Conservation (phyloP, 23 tunicate species). For the Ciona savignyi region DNA sequence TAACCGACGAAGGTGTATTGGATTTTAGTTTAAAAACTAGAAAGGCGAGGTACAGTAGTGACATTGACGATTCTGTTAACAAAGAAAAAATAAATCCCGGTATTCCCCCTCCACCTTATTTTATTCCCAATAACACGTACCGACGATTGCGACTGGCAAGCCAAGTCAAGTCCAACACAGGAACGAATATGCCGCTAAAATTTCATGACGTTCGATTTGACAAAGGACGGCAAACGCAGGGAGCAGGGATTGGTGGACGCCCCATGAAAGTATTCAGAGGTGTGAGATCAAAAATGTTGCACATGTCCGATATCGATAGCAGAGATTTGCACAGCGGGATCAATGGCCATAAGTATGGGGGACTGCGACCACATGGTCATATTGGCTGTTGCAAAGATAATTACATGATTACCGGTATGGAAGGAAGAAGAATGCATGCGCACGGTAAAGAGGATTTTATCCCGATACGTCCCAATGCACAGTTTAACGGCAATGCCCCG, state of each 20-base stretch:
- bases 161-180: not conserved
- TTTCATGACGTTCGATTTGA: slow-evolving; percentile 42
- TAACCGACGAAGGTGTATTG: slow-evolving; percentile 57
- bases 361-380: not conserved
- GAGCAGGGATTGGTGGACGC: slow-evolving; percentile 34
- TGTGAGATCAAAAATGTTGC: not conserved
- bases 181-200: slow-evolving; percentile 15
- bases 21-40: slow-evolving; percentile 53
- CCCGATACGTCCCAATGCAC: not conserved
- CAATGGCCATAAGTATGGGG: not conserved
- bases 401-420: not conserved
- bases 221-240: slow-evolving; percentile 19
- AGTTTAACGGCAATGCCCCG: too few relatives aligned
- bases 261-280: not conserved
- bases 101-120: too few relatives aligned
- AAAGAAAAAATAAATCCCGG: too few relatives aligned
- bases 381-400: not conserved
- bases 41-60: not conserved
- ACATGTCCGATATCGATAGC: not conserved
- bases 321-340: not conserved
- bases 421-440: not conserved
- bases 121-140: not conserved
- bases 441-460: not conserved
- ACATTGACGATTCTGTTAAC: not conserved
- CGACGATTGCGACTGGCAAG: not conserved